Evolutionary conservation across 2,113 vertebrate species (phyloP), one percentile per base, ranked within the genome.

Genomic region (Monarcha castaneiventris): DNA sequence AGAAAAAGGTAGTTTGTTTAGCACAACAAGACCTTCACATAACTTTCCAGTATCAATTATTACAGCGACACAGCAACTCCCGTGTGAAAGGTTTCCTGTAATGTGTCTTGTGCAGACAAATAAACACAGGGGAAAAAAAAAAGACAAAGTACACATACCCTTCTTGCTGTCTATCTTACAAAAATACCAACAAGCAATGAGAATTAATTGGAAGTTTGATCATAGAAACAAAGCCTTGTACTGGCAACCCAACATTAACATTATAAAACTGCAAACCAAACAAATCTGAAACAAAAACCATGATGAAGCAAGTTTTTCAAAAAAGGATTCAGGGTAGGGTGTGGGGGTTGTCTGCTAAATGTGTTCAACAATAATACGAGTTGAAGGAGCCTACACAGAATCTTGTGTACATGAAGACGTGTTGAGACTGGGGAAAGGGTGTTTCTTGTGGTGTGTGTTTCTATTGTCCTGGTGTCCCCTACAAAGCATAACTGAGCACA

Each of bases 11-110:
- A 63, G 94, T 96, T 98, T 97, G 97, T 97, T 97, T 97, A 97
- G 97, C 93, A 96, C 97, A 93, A 64, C 77, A 97, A 97, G 97
- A 97, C 97, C 96, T 98, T 98, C 98, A 97, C 93, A 93, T 97
- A 98, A 97, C 97, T 97, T 98, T 97, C 94, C 7, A 3, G 96
- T 93, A 97, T 98, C 97, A 97, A 98, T 98, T 98, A 98, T 95
- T 91, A 89, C n/a, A 73, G 95, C 48, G 5, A 94, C 97, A 92
- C 14, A 68, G 96, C 82, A 97, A 95, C 91, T 98, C 96, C 96
- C 54, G 1, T 97, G 96, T 97, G 97, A 97, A 98, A 97, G 97
- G 94, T 97, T 97, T 95, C 91, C 93, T 96, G 94, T 96, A 96
- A 94, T 82, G 90, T 91, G 82, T 90, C 94, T 96, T 91, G 68